Conservation (phyloP, 2,888 invertebrate genomes). For the Cataglyphis rosenhaueri region DNA sequence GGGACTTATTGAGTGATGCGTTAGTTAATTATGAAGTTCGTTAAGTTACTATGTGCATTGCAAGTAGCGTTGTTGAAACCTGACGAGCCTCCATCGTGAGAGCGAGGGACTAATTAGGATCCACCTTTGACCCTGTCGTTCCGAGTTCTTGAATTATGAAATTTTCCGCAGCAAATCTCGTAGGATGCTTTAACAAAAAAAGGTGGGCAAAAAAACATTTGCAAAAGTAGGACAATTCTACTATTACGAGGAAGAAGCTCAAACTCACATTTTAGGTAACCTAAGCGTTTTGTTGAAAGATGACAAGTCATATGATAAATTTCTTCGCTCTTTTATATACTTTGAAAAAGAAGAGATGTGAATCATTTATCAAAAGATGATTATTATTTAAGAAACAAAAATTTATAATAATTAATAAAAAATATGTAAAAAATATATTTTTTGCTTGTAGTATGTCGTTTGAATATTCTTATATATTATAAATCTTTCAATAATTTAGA, state of each 20-base stretch:
- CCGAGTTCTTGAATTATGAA: conserved; percentile 22
- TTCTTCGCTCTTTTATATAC: not conserved
- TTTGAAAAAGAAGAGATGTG: not conserved
- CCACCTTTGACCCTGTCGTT: not conserved
- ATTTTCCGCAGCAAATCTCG: conserved; percentile 6
- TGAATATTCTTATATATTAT: not conserved
- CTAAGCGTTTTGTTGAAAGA: conserved; percentile 7
- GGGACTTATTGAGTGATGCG: no score
- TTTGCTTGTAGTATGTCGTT: not conserved
- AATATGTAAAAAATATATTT: not conserved
- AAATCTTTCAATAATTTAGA: no score
- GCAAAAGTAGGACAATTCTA: conserved; percentile 35
- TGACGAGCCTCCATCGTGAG: not conserved
- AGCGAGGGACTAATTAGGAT: conserved; percentile 20
- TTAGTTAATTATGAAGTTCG: conserved; percentile 19
- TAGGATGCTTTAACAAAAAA: conserved; percentile 14
- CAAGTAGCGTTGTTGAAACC: conserved; percentile 4
- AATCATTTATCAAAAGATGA: not conserved
- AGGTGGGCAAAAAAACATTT: not conserved
- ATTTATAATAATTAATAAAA: not conserved
- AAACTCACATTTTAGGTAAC: not conserved
- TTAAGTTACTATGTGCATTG: conserved; percentile 20
- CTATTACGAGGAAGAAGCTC: not conserved
- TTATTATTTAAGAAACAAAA: not conserved
- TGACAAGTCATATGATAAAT: conserved; percentile 10